These are phyloP conservation scores for Calliphora vomitoria DNA, from an alignment of 2,888 invertebrate species.

Conservation along the genomic window DNA sequence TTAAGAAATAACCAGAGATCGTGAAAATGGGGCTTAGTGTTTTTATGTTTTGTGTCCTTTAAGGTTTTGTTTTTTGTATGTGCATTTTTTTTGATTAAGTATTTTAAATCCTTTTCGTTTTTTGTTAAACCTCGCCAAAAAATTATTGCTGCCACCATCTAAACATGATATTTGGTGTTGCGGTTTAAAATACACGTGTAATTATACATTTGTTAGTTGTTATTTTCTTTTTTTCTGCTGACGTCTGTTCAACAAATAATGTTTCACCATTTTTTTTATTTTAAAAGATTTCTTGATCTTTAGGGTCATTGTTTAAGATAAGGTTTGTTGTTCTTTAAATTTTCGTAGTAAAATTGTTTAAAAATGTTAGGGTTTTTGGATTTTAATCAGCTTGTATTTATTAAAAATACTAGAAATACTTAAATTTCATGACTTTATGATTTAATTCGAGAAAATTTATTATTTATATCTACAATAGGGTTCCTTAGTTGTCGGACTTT, in stretches of 20 bases:
- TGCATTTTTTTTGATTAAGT: background rate
- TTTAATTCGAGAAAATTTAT: too few species aligned
- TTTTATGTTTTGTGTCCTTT: background rate
- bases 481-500: too few species aligned
- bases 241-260: constrained; percentile 1
- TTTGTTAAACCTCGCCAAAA: background rate
- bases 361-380: background rate
- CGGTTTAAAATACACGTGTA: too few species aligned
- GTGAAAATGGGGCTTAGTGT: background rate
- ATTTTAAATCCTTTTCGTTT: background rate
- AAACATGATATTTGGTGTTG: too few species aligned
- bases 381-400: background rate
- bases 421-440: too few species aligned
- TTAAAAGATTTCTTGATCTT: constrained; percentile 28
- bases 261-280: background rate
- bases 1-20: too few species aligned
- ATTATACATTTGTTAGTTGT: too few species aligned
- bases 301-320: constrained; percentile 41
- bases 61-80: constrained; percentile 30
- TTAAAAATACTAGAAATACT: too few species aligned
- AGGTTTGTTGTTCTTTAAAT: constrained; percentile 12
- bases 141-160: background rate
- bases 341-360: background rate
- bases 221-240: background rate
- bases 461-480: too few species aligned